Conservation (phyloP, 2,113 vertebrate genomes). For the Lepus timidus region DNA sequence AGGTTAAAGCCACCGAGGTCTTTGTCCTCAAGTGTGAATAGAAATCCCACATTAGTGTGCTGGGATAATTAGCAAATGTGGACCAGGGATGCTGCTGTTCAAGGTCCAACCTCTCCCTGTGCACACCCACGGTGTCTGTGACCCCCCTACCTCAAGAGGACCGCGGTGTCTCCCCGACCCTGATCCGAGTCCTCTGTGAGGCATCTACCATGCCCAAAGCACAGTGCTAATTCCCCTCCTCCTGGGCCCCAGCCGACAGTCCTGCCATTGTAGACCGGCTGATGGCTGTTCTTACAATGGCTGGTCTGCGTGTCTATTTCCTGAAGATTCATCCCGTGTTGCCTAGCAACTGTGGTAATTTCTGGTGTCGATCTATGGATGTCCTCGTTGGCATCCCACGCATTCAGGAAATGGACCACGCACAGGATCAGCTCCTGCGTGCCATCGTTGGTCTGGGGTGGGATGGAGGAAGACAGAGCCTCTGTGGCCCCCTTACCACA, state of each 20-base stretch:
- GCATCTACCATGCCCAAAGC: slow-evolving; percentile 72
- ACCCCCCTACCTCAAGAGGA: not conserved
- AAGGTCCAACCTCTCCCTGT: not conserved
- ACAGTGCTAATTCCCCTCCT: not conserved
- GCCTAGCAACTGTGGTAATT: slow-evolving; percentile 67
- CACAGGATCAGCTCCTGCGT: not conserved
- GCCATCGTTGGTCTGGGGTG: not conserved
- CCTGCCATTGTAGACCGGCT: not conserved
- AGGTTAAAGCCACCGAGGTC: not conserved
- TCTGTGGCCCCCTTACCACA: not conserved
- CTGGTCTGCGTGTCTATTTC: slow-evolving; percentile 47
- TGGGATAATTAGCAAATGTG: not conserved
- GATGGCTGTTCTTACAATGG: not conserved
- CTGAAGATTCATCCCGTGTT: slow-evolving; percentile 54
- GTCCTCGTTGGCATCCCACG: slow-evolving; percentile 7
- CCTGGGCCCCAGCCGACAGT: not conserved
- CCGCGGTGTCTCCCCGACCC: not conserved
- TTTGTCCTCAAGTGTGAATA: not conserved
- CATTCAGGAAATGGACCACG: slow-evolving; percentile 44
- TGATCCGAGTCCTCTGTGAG: not conserved
- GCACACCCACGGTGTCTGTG: not conserved
- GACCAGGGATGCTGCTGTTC: not conserved
- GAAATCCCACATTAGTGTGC: not conserved
- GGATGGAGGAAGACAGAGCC: not conserved
- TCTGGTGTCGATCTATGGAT: not conserved